Conservation (phyloP, 2,888 invertebrate genomes). For the Amiota mariae region DNA sequence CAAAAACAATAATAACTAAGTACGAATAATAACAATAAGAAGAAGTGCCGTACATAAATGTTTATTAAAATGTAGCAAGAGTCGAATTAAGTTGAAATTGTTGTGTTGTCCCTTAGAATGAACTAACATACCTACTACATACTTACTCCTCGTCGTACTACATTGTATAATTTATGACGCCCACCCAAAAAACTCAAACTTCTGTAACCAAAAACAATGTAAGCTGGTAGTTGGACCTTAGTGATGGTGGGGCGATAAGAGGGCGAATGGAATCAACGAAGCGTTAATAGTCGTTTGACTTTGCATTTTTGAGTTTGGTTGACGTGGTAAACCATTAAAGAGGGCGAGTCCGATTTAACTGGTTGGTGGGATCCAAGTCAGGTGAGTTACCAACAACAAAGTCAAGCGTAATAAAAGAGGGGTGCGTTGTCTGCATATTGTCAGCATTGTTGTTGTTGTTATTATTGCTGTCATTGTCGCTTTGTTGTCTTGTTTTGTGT, state of each 20-base stretch:
- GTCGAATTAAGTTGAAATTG: conserved; percentile 21
- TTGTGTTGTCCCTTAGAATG: conserved; percentile 52
- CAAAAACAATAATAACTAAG: conserved; percentile 59
- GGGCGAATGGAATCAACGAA: conserved; percentile 53
- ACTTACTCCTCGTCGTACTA: too few species aligned
- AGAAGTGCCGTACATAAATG: conserved; percentile 51
- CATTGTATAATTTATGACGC: conserved; percentile 56
- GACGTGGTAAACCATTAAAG: conserved; percentile 20
- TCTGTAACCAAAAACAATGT: too few species aligned
- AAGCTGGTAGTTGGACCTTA: too few species aligned
- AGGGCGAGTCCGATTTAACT: conserved; percentile 1
- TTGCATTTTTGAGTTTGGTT: conserved; percentile 38
- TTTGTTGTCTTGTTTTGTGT: conserved; percentile 28
- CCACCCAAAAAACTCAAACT: conserved; percentile 21
- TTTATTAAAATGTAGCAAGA: conserved; percentile 26
- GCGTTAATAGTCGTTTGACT: conserved; percentile 68
- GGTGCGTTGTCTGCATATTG: background rate
- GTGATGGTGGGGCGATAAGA: too few species aligned
- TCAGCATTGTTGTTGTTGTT: conserved; percentile 12
- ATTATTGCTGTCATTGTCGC: conserved; percentile 19
- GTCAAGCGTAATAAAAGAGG: too few species aligned
- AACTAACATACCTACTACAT: too few species aligned
- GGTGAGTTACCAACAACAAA: background rate
- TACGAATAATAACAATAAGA: conserved; percentile 60
- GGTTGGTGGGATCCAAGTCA: conserved; percentile 1